A percentile compares a stretch with the other conserved stretches of the same genome.
Evolutionary conservation across 2,797 vertebrate species (phyloP).

Genomic region (Protonibea diacanthus): DNA sequence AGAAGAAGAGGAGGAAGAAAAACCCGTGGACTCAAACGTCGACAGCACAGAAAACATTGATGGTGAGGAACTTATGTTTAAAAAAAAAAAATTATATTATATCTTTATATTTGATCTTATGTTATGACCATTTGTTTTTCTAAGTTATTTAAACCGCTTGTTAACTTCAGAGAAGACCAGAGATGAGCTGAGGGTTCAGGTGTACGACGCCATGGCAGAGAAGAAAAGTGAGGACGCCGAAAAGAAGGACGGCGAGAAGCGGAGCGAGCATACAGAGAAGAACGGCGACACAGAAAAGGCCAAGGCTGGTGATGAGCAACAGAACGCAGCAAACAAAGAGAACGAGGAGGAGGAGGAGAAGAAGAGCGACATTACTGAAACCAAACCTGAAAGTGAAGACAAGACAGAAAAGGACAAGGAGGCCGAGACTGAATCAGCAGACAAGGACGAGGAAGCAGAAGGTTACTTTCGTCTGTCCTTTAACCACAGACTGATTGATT

Average conservation of each 20-base stretch:
- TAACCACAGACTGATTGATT: neutral
- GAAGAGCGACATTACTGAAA: neutral
- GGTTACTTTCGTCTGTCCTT: constrained; percentile 29
- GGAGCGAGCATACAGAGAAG: constrained; percentile 56
- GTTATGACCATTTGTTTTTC: neutral
- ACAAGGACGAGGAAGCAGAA: constrained; percentile 54
- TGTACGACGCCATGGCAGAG: constrained; percentile 95
- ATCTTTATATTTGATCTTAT: neutral
- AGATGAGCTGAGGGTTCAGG: constrained; percentile 95
- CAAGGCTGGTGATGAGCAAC: neutral
- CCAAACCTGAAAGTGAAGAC: constrained; percentile 9
- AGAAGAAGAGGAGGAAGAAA: constrained; percentile 91
- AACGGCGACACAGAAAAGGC: constrained; percentile 50
- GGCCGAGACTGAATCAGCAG: constrained; percentile 16
- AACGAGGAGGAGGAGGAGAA: neutral
- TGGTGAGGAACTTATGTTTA: constrained; percentile 84
- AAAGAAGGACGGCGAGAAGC: constrained; percentile 12
- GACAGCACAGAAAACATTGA: constrained; percentile 90
- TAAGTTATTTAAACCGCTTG: neutral
- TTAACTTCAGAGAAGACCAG: constrained; percentile 91
- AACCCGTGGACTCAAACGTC: constrained; percentile 87
- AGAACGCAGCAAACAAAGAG: neutral
- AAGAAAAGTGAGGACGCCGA: constrained; percentile 55
- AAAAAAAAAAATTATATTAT: no score
- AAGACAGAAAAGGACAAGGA: constrained; percentile 27